Base-by-base conservation (phyloP, 2,888 invertebrate species). In the Morinoia aosen region DNA sequence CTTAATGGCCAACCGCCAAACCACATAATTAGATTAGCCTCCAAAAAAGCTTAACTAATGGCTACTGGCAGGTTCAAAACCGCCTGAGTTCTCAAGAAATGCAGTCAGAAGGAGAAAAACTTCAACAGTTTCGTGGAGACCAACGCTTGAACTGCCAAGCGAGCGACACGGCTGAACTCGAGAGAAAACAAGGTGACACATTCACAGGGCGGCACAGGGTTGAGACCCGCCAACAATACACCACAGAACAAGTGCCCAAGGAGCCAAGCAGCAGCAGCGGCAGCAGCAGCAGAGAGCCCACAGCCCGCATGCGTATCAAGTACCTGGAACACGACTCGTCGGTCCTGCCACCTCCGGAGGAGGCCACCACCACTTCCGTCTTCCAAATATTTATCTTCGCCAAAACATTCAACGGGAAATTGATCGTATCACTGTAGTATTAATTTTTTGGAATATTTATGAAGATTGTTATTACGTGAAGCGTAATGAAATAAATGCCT, bases 301-400 rank as follows among this genome's bases (percentile, higher is more conserved):
- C 90, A 90, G 90, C 39, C 90, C 90, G 90, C 90, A 90, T 90
- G 90, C 90, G n/a, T 90, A 90, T 90, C 48, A 90, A 90, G 90
- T 40, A 90, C 90, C 90, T 90, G 90, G 33, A 90, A 90, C 76
- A 76, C 76, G 33, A 76, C 76, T 76, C 76, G 76, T 76, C 25
- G 76, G 76, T 33, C 19, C 76, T 76, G 33, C 19, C 25, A 76
- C 76, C 76, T 76, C 76, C 61, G 12, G 12, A 19, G 61, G 61
- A 61, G 61, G 33, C 76, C 76, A 33, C 76, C 76, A 76, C 76
- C 76, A 76, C 25, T 33, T 76, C 76, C 19, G 25, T 76, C 25
- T 12, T 61, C 61, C 19, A 19, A 61, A 61, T 61, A 61, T 61
- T 33, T 10, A 33, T 76, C 25, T 76, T 16, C 2, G 33, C 76